phyloP scores from a whole-genome alignment of 2,113 vertebrate species.

The Crotophaga sulcirostris region DNA sequence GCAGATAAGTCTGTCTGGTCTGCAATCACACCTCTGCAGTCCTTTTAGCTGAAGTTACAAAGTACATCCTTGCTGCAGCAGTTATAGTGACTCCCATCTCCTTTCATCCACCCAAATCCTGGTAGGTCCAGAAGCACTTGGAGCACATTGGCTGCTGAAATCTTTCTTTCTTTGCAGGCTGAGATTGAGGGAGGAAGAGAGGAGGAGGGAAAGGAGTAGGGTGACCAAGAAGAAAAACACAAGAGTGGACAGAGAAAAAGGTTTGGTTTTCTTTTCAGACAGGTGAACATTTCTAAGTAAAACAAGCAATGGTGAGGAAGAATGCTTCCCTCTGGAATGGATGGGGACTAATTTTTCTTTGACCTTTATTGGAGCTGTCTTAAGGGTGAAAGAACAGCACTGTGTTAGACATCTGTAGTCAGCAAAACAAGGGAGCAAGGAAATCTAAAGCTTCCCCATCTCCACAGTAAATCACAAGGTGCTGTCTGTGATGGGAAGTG shows the following conservation, averaged over 20 bases:
- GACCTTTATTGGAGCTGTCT: neutral
- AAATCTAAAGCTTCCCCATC: neutral
- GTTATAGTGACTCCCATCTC: neutral
- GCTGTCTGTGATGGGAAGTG: neutral
- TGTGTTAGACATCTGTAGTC: neutral
- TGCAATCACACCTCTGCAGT: neutral
- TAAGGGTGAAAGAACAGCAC: neutral
- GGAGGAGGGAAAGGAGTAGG: neutral
- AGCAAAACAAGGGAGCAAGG: neutral
- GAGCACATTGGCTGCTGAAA: neutral
- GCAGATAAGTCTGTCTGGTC: neutral
- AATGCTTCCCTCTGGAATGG: neutral
- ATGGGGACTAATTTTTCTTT: neutral
- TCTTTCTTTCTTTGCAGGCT: neutral
- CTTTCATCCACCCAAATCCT: no score
- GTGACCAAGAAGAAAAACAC: neutral
- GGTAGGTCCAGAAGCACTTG: neutral
- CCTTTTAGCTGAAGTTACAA: neutral
- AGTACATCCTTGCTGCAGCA: neutral
- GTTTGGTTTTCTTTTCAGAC: neutral
- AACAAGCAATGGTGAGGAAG: neutral
- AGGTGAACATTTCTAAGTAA: neutral
- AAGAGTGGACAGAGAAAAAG: no score
- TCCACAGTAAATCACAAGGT: neutral
- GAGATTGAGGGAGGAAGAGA: neutral